Percentiles rank a stretch among this genome's conserved stretches.
Evolutionary conservation across 2,797 vertebrate species (phyloP).

Genomic region (Gymnoscopelus braueri): DNA sequence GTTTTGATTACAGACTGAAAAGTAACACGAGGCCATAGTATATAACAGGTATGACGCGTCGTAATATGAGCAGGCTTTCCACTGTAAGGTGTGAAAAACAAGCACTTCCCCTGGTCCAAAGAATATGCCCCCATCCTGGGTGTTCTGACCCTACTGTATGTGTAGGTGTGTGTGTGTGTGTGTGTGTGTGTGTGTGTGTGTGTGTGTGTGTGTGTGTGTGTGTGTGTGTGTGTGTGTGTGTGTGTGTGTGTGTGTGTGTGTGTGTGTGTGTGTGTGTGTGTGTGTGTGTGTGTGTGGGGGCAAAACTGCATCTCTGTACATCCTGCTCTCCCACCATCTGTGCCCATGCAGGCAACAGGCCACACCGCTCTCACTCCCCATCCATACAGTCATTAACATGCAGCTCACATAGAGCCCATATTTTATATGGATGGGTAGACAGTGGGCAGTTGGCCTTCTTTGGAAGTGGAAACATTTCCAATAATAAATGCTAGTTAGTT

Average conservation of each 20-base stretch:
- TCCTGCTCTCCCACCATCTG: constrained; percentile 85
- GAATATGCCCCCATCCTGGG: constrained; percentile 52
- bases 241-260: not conserved
- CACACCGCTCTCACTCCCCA: constrained; percentile 56
- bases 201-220: constrained; percentile 17
- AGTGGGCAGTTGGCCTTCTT: not conserved
- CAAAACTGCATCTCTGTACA: constrained; percentile 73
- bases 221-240: not conserved
- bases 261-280: constrained; percentile 27
- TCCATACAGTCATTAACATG: constrained; percentile 42
- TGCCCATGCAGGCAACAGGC: constrained; percentile 75
- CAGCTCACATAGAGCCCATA: constrained; percentile 13
- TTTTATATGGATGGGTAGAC: not conserved
- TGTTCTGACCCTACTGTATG: constrained; percentile 21
- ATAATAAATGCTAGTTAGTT: not conserved
- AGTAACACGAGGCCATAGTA: not conserved
- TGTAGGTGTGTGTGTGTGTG: constrained; percentile 50
- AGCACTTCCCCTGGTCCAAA: constrained; percentile 35
- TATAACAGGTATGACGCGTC: constrained; percentile 20
- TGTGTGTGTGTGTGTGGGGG: constrained; percentile 51
- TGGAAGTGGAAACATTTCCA: not conserved
- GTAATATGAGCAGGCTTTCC: constrained; percentile 22
- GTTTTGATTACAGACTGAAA: constrained; percentile 25
- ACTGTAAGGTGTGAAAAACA: constrained; percentile 8
- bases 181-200: constrained; percentile 52